Conservation (phyloP, 2,797 vertebrate species). For the Epinephelus coioides region DNA sequence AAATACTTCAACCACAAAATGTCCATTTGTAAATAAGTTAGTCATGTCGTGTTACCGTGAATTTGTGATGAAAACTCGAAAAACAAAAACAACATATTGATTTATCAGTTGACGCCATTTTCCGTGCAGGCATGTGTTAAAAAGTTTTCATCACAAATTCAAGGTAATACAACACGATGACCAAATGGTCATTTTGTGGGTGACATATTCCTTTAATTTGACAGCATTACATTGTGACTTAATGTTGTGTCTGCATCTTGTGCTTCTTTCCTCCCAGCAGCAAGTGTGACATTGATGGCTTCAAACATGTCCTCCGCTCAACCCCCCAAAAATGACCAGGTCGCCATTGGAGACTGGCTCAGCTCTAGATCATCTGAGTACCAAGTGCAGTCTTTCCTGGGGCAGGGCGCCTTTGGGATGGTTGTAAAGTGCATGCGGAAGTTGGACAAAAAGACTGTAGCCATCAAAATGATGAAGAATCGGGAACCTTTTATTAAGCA, state of each 20-base stretch:
- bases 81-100: no score
- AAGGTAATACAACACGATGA: no score
- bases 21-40: no score
- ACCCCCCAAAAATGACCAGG: not conserved
- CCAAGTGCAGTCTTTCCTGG: conserved; percentile 10
- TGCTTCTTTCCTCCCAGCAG: not conserved
- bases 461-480: conserved; percentile 27
- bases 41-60: no score
- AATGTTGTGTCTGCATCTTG: no score
- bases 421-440: conserved; percentile 18
- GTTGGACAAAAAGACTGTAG: not conserved
- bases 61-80: no score
- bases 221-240: not conserved
- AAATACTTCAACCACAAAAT: conserved; percentile 7
- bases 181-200: no score
- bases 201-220: no score
- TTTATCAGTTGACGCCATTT: no score
- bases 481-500: rapidly evolving
- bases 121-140: no score
- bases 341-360: not conserved
- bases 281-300: not conserved
- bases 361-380: not conserved
- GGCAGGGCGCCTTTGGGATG: conserved; percentile 7
- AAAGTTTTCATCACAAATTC: no score
- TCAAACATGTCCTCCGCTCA: not conserved